Evolutionary conservation across 1,140 invertebrate species (phyloP), one percentile per base, ranked within the genome.

Genomic region (Radopholus similis): DNA sequence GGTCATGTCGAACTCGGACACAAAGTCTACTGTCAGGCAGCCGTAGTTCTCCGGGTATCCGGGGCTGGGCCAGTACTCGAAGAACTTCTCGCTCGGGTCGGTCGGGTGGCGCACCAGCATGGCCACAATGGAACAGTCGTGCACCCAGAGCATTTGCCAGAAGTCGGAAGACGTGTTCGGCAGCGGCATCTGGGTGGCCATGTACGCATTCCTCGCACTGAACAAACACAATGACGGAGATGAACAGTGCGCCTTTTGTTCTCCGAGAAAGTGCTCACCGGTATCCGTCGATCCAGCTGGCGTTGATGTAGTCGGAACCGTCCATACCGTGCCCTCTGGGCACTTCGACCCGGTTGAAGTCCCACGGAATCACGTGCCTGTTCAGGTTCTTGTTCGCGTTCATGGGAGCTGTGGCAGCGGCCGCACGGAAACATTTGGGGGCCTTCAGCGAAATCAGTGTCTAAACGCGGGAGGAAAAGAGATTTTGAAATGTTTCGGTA

Each of bases 121-220:
- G 9, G 97, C 95, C 38, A 99, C 90, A 83, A 99, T 98, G 40
- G 58, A 97, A 0, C 93, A 97, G 84, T 99, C 97, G 82, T 98
- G 93, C 83, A 98, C 95, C 95, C 95, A 99, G n/a, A 99, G 85
- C 95, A 97, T 97, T 69, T 95, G 87, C 96, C 96, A 99, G 77
- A 99, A 94, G 82, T 99, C 95, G 75, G 96, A 93, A 0, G 92
- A 92, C 0, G 96, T 98, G 74, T 97, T 92, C 28, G 88, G 88
- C 15, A 97, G 84, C 0, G 96, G 95, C 9, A 94, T 95, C 85
- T 99, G 96, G 4, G 95, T 96, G 0, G 95, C 95, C 68, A 99
- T 95, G 79, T 98, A 99, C 2, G 93, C 93, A 65, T 88, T 89
- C 23, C 91, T 62, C 11, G 70, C 60, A 15, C 68, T 73, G 18